These are phyloP conservation scores for Melitaea cinxia DNA, from an alignment of 1,140 invertebrate genomes.

Conservation along the genomic window DNA sequence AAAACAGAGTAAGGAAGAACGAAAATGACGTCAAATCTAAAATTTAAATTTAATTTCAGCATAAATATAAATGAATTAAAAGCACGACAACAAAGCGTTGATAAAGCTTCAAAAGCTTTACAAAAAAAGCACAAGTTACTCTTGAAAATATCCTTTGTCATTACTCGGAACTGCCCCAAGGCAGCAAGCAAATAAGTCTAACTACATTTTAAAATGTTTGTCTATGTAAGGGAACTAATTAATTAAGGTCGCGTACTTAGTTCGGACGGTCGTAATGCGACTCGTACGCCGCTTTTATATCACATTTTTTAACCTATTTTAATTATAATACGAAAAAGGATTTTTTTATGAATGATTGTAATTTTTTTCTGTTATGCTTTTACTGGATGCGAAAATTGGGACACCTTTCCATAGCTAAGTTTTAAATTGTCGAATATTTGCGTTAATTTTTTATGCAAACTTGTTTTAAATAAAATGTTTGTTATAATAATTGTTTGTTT, in stretches of 20 bases:
- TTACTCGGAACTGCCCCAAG: constrained; percentile 1
- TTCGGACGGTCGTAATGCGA: constrained; percentile 4
- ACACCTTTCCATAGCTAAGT: no score
- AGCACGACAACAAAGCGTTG: constrained; percentile 1
- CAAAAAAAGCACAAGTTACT: neutral
- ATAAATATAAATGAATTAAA: neutral
- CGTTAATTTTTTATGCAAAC: no score
- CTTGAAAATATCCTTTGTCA: constrained; percentile 10
- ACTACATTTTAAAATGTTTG: neutral
- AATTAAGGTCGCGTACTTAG: constrained; percentile 8
- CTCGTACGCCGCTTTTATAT: neutral
- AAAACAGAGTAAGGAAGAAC: no score
- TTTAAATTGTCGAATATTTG: no score
- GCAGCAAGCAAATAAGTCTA: neutral
- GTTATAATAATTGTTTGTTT: no score
- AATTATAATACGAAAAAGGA: neutral
- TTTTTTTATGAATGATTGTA: neutral
- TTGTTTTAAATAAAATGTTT: no score
- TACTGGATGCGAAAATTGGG: no score
- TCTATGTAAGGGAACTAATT: constrained; percentile 10
- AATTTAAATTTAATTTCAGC: neutral
- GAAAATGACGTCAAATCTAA: no score
- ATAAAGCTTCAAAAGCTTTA: neutral
- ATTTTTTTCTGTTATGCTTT: no score
- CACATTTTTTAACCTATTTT: constrained; percentile 2